Evolutionary conservation across 2,797 vertebrate genomes (phyloP).

Genomic region (Stomatorhinus walkeri): DNA sequence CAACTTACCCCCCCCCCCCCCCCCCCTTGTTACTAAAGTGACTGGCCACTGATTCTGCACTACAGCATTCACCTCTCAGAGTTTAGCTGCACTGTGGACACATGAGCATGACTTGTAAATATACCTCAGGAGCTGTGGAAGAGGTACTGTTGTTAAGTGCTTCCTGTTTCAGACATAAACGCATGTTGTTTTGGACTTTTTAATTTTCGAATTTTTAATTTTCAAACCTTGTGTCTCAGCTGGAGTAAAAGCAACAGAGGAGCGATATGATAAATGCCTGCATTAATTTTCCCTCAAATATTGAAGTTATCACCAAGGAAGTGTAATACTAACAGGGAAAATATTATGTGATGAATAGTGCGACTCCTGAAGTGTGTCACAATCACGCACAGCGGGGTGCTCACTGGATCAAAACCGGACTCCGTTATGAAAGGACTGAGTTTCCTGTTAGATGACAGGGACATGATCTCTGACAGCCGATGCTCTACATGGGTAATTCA

Average conservation of each 20-base stretch:
- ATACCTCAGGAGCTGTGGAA: no score
- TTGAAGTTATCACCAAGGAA: not conserved
- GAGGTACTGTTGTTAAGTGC: no score
- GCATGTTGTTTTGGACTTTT: no score
- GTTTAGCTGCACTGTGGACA: not conserved
- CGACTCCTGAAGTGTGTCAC: not conserved
- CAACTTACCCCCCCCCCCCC: not conserved
- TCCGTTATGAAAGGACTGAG: not conserved
- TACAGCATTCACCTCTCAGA: not conserved
- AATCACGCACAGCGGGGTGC: not conserved
- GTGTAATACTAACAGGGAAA: not conserved
- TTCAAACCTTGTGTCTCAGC: not conserved
- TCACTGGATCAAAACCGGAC: not conserved
- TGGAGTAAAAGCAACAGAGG: not conserved
- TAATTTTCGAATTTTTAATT: not conserved
- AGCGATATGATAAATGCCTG: not conserved
- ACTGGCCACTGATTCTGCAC: not conserved
- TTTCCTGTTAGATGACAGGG: not conserved
- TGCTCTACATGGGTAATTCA: not conserved
- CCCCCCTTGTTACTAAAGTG: not conserved
- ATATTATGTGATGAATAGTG: not conserved
- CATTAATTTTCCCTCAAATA: not conserved
- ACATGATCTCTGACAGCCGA: not conserved
- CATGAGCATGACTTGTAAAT: no score
- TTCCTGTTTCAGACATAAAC: no score